Conservation (phyloP, 2,113 vertebrate species). For the Phoxinus phoxinus region DNA sequence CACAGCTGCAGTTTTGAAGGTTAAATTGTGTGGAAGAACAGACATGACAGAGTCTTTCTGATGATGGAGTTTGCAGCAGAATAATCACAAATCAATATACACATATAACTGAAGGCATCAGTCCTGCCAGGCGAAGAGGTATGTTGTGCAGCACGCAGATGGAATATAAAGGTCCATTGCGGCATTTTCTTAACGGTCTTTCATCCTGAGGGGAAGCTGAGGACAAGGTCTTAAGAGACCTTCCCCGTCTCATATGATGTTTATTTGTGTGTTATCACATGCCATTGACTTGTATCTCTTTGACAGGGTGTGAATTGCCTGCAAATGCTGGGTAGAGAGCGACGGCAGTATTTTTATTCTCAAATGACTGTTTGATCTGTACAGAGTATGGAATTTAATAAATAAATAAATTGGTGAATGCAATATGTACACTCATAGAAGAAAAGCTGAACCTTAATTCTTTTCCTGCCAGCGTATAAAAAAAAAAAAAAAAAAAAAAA, state of each 20-base stretch:
- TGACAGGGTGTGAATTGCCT: constrained; percentile 20
- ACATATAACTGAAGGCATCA: background rate
- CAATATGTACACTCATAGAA: background rate
- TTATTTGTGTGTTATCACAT: constrained; percentile 5
- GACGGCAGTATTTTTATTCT: background rate
- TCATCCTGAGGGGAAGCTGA: background rate
- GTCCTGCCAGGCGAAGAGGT: background rate
- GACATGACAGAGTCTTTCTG: constrained; percentile 11
- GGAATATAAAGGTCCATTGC: background rate
- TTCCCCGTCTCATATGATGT: background rate
- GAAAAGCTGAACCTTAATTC: no score
- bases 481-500: no score
- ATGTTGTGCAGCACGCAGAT: constrained; percentile 10
- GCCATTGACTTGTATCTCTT: background rate
- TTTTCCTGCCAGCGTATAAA: no score
- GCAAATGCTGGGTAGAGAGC: background rate
- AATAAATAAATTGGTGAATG: background rate
- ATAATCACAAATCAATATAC: constrained; percentile 16
- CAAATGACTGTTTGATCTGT: background rate
- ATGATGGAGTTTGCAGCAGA: constrained; percentile 4
- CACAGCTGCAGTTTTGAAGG: constrained; percentile 35
- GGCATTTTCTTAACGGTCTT: background rate
- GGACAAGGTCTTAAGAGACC: constrained; percentile 9
- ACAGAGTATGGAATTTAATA: background rate
- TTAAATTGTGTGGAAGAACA: constrained; percentile 26